Evolutionary conservation across 1,140 invertebrate genomes (phyloP).

Genomic region (Homarus americanus): DNA sequence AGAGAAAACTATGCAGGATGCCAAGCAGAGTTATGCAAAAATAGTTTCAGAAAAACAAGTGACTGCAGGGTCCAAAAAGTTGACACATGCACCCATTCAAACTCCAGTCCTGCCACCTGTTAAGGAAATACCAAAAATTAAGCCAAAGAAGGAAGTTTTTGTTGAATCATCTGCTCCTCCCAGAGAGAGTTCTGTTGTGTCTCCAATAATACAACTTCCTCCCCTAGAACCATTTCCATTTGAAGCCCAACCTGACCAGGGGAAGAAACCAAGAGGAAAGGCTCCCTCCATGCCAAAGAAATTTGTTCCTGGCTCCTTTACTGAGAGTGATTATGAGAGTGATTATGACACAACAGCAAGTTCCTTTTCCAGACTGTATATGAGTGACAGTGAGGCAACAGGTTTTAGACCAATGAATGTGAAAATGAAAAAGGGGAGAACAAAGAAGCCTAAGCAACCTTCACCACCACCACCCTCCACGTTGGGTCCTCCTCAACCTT

Average conservation of each 20-base stretch:
- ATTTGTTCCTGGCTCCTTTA: conserved; percentile 77
- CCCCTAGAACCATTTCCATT: conserved; percentile 75
- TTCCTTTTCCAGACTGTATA: conserved; percentile 82
- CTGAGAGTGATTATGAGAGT: conserved; percentile 75
- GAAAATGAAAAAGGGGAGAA: conserved; percentile 67
- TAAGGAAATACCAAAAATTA: conserved; percentile 25
- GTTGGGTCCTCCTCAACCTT: conserved; percentile 64
- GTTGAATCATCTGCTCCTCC: background rate
- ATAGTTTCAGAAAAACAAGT: background rate
- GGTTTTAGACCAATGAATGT: conserved; percentile 81
- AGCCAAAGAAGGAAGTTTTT: conserved; percentile 31
- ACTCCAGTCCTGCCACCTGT: conserved; percentile 23
- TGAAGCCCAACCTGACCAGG: conserved; percentile 63
- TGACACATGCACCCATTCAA: background rate
- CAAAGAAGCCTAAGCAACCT: conserved; percentile 52
- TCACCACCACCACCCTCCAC: conserved; percentile 71
- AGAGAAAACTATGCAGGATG: background rate
- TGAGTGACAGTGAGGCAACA: conserved; percentile 84
- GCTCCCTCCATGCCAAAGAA: conserved; percentile 77
- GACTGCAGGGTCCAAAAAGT: background rate
- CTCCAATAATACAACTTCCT: conserved; percentile 64
- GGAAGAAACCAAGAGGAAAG: conserved; percentile 67
- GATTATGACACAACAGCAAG: conserved; percentile 70
- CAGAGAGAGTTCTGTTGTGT: conserved; percentile 20
- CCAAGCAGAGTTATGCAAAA: background rate